Conservation (phyloP, 1,140 invertebrate genomes). For the Heliconius melpomene region DNA sequence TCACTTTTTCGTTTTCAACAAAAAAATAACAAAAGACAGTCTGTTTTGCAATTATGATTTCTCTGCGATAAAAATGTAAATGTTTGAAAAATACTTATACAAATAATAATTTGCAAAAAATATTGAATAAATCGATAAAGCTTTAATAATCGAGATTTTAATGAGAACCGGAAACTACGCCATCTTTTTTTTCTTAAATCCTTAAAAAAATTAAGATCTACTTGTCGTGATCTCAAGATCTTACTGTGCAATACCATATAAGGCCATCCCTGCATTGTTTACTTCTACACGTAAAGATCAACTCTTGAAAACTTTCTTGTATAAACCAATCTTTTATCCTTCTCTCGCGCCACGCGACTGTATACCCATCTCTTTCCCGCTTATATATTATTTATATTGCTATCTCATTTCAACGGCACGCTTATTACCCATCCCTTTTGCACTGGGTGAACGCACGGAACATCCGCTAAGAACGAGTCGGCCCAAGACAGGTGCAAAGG, state of each 20-base stretch:
- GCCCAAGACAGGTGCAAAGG: constrained; percentile 63
- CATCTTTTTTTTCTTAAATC: background rate
- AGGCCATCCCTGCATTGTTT: constrained; percentile 23
- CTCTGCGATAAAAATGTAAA: background rate
- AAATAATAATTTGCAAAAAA: background rate
- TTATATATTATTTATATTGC: constrained; percentile 16
- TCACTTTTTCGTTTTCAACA: background rate
- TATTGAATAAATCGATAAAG: background rate
- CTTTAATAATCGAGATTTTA: background rate
- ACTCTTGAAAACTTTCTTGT: constrained; percentile 13
- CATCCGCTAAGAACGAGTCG: constrained; percentile 64
- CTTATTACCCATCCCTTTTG: constrained; percentile 53
- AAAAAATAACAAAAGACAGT: background rate
- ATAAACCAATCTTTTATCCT: constrained; percentile 29
- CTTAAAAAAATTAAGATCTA: background rate
- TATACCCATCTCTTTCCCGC: constrained; percentile 38
- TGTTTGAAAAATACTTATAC: background rate
- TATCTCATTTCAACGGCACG: constrained; percentile 51
- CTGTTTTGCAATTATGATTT: background rate
- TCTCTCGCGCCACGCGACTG: constrained; percentile 61
- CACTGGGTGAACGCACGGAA: constrained; percentile 59
- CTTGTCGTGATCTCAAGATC: constrained; percentile 6
- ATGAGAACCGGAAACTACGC: background rate
- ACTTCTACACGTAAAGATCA: constrained; percentile 14
- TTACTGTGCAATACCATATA: constrained; percentile 26